Evolutionary conservation across 2,113 vertebrate species (phyloP), one percentile per base, ranked within the genome.

Genomic region (Albula glossodonta): DNA sequence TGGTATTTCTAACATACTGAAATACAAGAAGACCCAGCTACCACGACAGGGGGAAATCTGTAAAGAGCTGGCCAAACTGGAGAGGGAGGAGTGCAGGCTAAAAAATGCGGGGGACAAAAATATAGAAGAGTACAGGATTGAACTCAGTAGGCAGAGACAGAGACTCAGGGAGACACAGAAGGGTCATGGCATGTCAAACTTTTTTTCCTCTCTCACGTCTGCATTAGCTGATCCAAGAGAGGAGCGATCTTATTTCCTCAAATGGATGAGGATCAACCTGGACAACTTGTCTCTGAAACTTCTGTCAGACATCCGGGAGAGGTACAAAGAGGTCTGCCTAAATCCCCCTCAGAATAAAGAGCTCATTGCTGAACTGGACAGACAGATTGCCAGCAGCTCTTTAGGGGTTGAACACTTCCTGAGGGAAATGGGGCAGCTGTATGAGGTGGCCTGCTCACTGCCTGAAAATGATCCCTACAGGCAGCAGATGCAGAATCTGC

Each of bases 371-470:
- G 12, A 85, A 17, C 87, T 96, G 60, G 94, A 94, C 13, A 87
- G 92, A 60, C 15, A 83, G 3, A 78, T 94, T 78, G 6, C 91
- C 25, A 89, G 92, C 0, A 89, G 88, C n/a, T 93, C 92, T 17
- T 89, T 94, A 78, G 93, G 93, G 80, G 52, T 92, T 2, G 93
- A 95, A 63, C 93, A 95, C 85, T 95, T 92, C 86, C 88, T 94
- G 86, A 90, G 93, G 86, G 92, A 95, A 83, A 89, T 91, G 86
- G 91, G 91, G 31, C 87, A 93, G 60, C 89, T 94, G 85, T 94
- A 94, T 56, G 92, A 94, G 48, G 22, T 90, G 22, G 88, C 78
- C 41, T n/a, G 25, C 9, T 85, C 22, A 25, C 86, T 41, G 49
- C 70, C 90, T 78, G 0, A 31, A 51, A 1, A 82, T 9, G 0